Base-by-base conservation (phyloP, 2,113 vertebrate genomes). In the Leuciscus idus region DNA sequence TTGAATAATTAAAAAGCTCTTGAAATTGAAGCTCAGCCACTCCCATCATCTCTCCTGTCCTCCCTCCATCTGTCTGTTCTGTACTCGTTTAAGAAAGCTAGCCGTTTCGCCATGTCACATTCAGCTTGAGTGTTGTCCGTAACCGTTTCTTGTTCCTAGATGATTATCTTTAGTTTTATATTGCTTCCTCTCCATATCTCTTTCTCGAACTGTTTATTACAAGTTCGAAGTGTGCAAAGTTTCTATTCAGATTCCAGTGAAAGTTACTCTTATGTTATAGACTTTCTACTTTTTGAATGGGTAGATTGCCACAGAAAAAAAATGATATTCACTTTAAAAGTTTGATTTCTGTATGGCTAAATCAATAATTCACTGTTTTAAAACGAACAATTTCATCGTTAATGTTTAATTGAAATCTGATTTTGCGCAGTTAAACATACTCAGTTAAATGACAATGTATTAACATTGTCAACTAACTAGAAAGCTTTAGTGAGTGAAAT, bases 1-100 rank as follows among this genome's bases (percentile, higher is more conserved):
- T 64, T 88, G 83, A 88, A 88, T 88, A 85, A 88, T 88, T 88
- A 75, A 88, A 88, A 57, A 52, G 61, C 57, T 23, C 9, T n/a
- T 88, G 87, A 81, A 85, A 85, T 36, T 81, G 55, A 82, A 88
- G 83, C 70, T 57, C 9, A 21, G 19, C 74, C 55, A 46, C 39
- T 83, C 85, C 66, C 21, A 52, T 62, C 17, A 19, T 76, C 66
- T 81, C 76, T 48, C 28, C 57, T 55, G 17, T 84, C 17, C 50
- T 78, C 26, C 33, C 15, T 85, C 68, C 70, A 68, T 83, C 79
- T 76, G 72, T 83, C 79, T 15, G 19, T 62, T 75, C 30, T 7
- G 1, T 19, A 36, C 7, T 59, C 19, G 2, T 74, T 73, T 59
- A 74, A 73, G 33, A 52, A 28, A 70, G 46, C 46, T 4, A n/a